These are phyloP conservation scores for Xerus inauris DNA, from an alignment of 2,113 vertebrate species.

Conservation along the genomic window DNA sequence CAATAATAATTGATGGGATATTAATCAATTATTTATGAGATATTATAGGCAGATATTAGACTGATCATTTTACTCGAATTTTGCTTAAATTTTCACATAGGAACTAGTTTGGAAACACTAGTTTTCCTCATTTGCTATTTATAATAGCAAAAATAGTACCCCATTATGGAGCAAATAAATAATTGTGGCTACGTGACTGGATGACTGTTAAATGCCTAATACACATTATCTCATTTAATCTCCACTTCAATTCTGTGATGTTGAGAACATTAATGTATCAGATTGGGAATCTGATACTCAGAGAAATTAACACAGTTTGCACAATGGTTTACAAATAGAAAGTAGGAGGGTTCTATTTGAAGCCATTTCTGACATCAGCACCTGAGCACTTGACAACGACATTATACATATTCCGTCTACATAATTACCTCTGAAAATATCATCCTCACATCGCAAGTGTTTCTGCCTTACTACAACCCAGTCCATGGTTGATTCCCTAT, in stretches of 20 bases:
- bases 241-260: not conserved
- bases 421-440: not conserved
- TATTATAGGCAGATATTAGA: conserved; percentile 29
- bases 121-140: conserved; percentile 48
- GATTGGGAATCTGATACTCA: not conserved
- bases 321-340: not conserved
- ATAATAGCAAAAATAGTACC: not conserved
- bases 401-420: no score
- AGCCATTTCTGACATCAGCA: not conserved
- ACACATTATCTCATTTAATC: conserved; percentile 41
- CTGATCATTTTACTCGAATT: conserved; percentile 55
- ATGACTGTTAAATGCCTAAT: not conserved
- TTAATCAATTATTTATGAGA: not conserved
- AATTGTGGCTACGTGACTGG: not conserved
- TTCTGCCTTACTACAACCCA: not conserved
- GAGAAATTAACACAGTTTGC: not conserved
- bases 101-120: conserved; percentile 1
- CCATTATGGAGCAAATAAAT: conserved; percentile 45
- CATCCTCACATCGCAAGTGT: not conserved
- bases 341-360: not conserved
- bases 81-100: conserved; percentile 55
- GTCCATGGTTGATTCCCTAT: no score
- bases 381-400: not conserved
- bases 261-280: conserved; percentile 36
- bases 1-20: not conserved